A percentile compares a stretch with the other conserved stretches of the same genome.
phyloP scores from a whole-genome alignment of 2,113 vertebrate genomes.

The Proteles cristata region DNA sequence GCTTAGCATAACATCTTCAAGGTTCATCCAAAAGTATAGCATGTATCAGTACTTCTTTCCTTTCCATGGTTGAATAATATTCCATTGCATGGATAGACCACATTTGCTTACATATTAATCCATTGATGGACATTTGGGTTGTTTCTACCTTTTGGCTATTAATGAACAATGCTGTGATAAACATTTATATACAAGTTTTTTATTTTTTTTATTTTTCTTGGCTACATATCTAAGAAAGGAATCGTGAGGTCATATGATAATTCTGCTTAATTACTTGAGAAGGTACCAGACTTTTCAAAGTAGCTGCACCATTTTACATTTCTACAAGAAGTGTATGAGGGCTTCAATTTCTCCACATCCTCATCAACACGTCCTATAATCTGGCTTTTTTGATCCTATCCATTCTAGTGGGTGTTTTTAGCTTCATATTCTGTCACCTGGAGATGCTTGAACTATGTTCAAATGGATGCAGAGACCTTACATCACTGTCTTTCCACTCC shows the following conservation, averaged over 20 bases:
- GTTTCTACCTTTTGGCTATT: neutral
- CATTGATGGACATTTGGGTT: neutral
- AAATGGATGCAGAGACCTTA: neutral
- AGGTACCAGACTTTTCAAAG: neutral
- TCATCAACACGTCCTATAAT: neutral
- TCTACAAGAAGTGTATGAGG: neutral
- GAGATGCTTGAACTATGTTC: neutral
- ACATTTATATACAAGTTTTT: neutral
- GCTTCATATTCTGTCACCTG: neutral
- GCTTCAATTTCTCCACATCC: neutral
- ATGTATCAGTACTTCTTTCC: neutral
- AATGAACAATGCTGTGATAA: neutral
- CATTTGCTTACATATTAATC: neutral
- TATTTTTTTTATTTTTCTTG: neutral
- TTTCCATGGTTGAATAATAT: neutral
- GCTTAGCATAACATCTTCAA: neutral
- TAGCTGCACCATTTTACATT: neutral
- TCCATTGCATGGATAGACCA: neutral
- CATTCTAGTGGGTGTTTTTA: neutral
- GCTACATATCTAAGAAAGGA: neutral
- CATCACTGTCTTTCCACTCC: neutral
- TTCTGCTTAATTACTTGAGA: neutral
- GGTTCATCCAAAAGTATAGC: neutral
- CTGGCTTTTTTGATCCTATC: neutral
- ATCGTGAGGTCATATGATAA: neutral